Percentiles rank a stretch among this genome's conserved stretches.
Evolutionary conservation across 92 coral and sea anemone genomes (phyloP).

Genomic region (Palythoa caribaeorum): DNA sequence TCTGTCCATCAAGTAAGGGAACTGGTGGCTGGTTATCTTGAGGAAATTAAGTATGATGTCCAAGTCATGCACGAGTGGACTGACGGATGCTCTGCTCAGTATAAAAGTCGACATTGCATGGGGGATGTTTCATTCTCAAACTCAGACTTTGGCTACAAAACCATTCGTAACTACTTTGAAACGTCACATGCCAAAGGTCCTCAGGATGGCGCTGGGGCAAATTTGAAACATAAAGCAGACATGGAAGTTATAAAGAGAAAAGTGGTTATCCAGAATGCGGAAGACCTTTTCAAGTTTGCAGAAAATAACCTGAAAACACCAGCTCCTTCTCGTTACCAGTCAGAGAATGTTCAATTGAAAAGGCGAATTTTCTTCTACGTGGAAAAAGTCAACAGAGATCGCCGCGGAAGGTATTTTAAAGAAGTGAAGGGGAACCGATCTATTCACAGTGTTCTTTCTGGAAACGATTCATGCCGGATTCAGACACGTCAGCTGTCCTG

Average conservation of each 20-base stretch:
- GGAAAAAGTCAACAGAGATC: neutral
- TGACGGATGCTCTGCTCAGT: conserved; percentile 51
- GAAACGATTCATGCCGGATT: neutral
- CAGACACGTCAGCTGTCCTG: conserved; percentile 13
- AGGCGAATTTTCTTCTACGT: conserved; percentile 14
- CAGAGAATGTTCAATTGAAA: conserved; percentile 54
- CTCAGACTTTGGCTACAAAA: conserved; percentile 60
- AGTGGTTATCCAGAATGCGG: conserved; percentile 57
- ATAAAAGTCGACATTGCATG: no score
- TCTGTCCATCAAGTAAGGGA: conserved; percentile 45
- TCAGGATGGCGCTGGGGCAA: conserved; percentile 64
- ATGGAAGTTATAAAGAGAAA: conserved; percentile 67
- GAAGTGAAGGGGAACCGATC: conserved; percentile 19
- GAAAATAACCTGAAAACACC: conserved; percentile 44
- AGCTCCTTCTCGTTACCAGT: conserved; percentile 52
- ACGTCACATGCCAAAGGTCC: conserved; percentile 53
- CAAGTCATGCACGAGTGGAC: conserved; percentile 65
- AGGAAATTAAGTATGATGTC: conserved; percentile 32
- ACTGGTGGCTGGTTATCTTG: conserved; percentile 44
- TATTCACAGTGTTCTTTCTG: conserved; percentile 22
- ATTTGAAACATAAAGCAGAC: conserved; percentile 55
- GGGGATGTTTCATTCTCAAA: conserved; percentile 51
- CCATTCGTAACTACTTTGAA: conserved; percentile 41
- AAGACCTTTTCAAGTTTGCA: conserved; percentile 64
- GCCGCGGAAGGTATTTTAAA: neutral